Percentiles rank a stretch among this genome's conserved stretches.
Evolutionary conservation across 37 sponge, comb jelly and placozoan species (phyloP).

Genomic region (Corticium candelabrum): DNA sequence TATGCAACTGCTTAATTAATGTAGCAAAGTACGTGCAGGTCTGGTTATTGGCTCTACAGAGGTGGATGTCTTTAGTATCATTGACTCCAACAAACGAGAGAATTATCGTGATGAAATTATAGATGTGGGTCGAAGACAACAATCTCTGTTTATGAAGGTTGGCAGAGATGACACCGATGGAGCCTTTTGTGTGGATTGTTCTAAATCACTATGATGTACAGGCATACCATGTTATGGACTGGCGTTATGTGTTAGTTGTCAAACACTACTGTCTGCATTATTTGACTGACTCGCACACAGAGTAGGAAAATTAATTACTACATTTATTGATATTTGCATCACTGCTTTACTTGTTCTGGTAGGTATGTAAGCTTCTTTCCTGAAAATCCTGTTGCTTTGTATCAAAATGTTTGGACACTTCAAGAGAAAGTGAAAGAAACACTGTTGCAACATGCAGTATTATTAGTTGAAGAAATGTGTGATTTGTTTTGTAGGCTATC

Average conservation of each 20-base stretch:
- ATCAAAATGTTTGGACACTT: background rate
- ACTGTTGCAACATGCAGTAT: background rate
- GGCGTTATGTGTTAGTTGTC: background rate
- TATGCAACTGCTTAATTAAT: too few relatives aligned
- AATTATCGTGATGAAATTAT: too few relatives aligned
- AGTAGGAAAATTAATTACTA: background rate
- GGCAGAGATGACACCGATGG: too few relatives aligned
- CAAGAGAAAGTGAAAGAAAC: background rate
- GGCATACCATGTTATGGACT: background rate
- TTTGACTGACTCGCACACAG: background rate
- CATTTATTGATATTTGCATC: too few relatives aligned
- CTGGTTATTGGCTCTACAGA: too few relatives aligned
- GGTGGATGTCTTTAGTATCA: too few relatives aligned
- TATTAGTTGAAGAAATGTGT: background rate
- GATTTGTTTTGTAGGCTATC: background rate
- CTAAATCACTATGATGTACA: too few relatives aligned
- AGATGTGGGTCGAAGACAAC: too few relatives aligned
- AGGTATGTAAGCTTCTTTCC: background rate
- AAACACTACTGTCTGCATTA: background rate
- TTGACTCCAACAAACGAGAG: too few relatives aligned
- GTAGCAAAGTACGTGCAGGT: too few relatives aligned
- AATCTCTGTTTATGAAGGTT: too few relatives aligned
- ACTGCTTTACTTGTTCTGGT: background rate
- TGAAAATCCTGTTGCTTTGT: background rate
- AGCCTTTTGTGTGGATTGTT: too few relatives aligned